Evolutionary conservation across 2,113 vertebrate genomes (phyloP).

Genomic region (Eublepharis macularius): DNA sequence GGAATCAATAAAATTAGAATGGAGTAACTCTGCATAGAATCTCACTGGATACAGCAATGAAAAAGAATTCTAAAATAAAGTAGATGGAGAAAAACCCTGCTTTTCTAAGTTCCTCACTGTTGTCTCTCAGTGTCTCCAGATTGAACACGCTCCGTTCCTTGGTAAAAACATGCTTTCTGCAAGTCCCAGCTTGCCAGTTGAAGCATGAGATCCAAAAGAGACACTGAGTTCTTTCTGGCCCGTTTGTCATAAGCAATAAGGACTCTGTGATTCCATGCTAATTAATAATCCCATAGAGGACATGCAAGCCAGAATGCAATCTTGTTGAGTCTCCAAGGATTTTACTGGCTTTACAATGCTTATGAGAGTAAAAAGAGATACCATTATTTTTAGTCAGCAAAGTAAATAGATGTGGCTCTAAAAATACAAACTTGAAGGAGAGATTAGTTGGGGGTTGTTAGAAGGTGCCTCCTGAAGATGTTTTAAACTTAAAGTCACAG

Average conservation of each 20-base stretch:
- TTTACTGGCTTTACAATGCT: neutral
- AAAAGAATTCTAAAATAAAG: neutral
- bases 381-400: conserved; percentile 21
- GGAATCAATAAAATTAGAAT: no score
- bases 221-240: conserved; percentile 30
- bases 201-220: conserved; percentile 26
- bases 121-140: conserved; percentile 30
- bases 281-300: conserved; percentile 26
- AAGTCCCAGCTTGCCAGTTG: conserved; percentile 31
- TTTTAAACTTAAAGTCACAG: neutral
- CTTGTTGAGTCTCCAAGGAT: neutral
- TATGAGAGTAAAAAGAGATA: neutral
- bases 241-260: conserved; percentile 15
- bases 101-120: neutral
- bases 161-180: conserved; percentile 34
- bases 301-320: conserved; percentile 28
- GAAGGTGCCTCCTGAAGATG: conserved; percentile 3
- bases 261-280: conserved; percentile 33
- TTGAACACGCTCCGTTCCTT: conserved; percentile 13
- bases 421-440: neutral
- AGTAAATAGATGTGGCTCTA: neutral
- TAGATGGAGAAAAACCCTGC: neutral
- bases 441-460: neutral
- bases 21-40: no score
- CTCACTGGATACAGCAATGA: no score